phyloP scores from a whole-genome alignment of 2,888 invertebrate species.

The Habroteleia sp. region DNA sequence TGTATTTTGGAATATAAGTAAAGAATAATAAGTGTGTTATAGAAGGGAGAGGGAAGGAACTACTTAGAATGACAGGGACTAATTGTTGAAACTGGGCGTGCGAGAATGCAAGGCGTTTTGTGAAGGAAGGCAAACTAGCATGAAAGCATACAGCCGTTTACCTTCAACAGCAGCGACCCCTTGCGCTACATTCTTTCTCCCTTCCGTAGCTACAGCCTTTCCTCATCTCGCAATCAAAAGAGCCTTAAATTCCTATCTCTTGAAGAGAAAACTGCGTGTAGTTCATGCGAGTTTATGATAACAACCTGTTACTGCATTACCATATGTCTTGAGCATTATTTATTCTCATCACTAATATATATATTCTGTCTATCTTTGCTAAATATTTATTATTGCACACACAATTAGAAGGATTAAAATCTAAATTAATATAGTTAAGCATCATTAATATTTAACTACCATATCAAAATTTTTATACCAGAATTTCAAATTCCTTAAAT shows the following conservation, averaged over 20 bases:
- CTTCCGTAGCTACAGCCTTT: conserved; percentile 63
- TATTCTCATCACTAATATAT: conserved; percentile 13
- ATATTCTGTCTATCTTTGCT: not conserved
- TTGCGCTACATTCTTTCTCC: conserved; percentile 77
- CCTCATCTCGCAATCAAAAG: conserved; percentile 62
- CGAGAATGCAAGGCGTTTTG: conserved; percentile 73
- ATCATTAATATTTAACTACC: too few relatives aligned
- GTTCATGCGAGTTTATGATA: conserved; percentile 46
- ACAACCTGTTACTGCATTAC: conserved; percentile 37
- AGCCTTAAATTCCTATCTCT: conserved; percentile 63
- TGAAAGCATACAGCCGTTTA: conserved; percentile 73
- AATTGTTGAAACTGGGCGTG: conserved; percentile 72
- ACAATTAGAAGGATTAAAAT: too few relatives aligned
- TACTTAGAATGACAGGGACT: conserved; percentile 51
- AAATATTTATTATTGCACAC: not conserved
- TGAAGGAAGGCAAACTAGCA: conserved; percentile 62
- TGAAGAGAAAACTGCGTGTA: conserved; percentile 57
- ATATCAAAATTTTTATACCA: too few relatives aligned
- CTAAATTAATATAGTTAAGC: too few relatives aligned
- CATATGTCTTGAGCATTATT: conserved; percentile 26
- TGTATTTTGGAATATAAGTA: conserved; percentile 13
- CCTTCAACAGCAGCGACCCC: conserved; percentile 79
- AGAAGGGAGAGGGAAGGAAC: conserved; percentile 51
- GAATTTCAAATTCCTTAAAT: too few relatives aligned
- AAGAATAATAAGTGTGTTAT: conserved; percentile 34